A percentile compares a stretch with the other conserved stretches of the same genome.
Conservation (phyloP, 2,888 invertebrate species). For the Drosophila aldrichi region DNA sequence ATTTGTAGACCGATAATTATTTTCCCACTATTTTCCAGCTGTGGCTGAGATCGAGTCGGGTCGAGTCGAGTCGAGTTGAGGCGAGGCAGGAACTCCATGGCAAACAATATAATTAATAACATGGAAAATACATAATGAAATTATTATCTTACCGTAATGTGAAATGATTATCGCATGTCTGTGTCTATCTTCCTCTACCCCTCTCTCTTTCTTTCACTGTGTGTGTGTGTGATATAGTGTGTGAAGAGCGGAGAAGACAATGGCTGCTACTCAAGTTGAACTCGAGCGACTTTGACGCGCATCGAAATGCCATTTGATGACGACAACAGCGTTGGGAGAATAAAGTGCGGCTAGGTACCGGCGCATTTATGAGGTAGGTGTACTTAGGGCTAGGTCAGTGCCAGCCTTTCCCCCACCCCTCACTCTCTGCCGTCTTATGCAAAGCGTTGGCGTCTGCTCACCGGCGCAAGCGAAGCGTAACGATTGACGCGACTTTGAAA, state of each 20-base stretch:
- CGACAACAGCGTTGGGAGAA: slow-evolving; percentile 1
- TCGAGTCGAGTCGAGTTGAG: not conserved
- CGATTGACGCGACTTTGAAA: slow-evolving; percentile 65
- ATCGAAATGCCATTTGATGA: slow-evolving; percentile 57
- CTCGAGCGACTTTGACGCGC: slow-evolving; percentile 58
- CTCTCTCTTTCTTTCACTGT: slow-evolving; percentile 13
- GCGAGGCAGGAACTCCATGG: slow-evolving; percentile 55
- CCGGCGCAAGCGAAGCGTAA: slow-evolving; percentile 67
- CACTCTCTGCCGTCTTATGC: slow-evolving; percentile 46
- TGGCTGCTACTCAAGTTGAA: slow-evolving; percentile 60
- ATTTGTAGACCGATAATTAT: slow-evolving; percentile 75
- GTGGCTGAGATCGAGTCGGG: slow-evolving; percentile 14
- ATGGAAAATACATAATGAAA: slow-evolving; percentile 80
- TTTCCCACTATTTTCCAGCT: slow-evolving; percentile 69
- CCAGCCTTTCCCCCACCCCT: not conserved
- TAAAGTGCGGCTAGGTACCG: not conserved
- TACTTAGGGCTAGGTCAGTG: slow-evolving; percentile 68
- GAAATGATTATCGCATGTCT: slow-evolving; percentile 68
- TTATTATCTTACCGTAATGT: slow-evolving; percentile 78
- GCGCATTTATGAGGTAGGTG: slow-evolving; percentile 8
- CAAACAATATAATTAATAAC: slow-evolving; percentile 77
- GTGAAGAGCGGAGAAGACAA: slow-evolving; percentile 63
- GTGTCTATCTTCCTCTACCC: slow-evolving; percentile 10
- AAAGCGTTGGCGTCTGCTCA: slow-evolving; percentile 59
- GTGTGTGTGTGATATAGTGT: slow-evolving; percentile 35